Evolutionary conservation across 2,797 vertebrate species (phyloP), one percentile per base, ranked within the genome.

Genomic region (Calcarius lapponicus): DNA sequence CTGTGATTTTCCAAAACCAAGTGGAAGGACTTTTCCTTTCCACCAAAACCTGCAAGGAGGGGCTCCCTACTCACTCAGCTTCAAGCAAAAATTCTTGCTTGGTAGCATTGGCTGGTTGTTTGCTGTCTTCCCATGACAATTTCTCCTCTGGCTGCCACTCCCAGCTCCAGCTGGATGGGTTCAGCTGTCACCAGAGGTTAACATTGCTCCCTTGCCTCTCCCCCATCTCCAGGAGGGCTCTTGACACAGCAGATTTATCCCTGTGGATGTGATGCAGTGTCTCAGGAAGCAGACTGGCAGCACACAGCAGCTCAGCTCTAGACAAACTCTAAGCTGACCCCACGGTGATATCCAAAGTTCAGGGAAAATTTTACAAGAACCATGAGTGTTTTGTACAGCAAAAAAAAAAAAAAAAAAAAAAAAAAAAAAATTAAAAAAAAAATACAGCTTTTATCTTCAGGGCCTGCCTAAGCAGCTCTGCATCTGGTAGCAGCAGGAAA

Each of bases 101-200:
- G 79, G 54, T 48, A 89, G 69, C 17, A 1, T 34, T 80, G 78
- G 21, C 71, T 53, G 57, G 34, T 67, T 74, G 48, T 53, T 80
- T 80, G 65, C 31, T 69, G 57, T n/a, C 40, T 86, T 74, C 50
- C 51, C 57, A 10, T 24, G 69, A 57, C 12, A 92, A 73, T 74
- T 78, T 10, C 61, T 83, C 82, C 62, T 26, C 69, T 67, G 56
- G 50, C 57, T 76, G 62, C 62, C 79, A 70, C 50, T 95, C 74
- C 12, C 7, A 54, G 40, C 7, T 96, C 73, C 90, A 88, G 74
- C 36, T 62, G 43, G 51, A 56, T 56, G 78, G 70, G 47, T 75
- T 92, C 15, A 73, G 71, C 88, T 87, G 79, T 85, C 93, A 71
- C 45, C 74, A 93, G 71, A 82, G 69, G 72, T 89, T 80, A 92